Base-by-base conservation (phyloP, 2,113 vertebrate genomes). In the Halcyon senegalensis region DNA sequence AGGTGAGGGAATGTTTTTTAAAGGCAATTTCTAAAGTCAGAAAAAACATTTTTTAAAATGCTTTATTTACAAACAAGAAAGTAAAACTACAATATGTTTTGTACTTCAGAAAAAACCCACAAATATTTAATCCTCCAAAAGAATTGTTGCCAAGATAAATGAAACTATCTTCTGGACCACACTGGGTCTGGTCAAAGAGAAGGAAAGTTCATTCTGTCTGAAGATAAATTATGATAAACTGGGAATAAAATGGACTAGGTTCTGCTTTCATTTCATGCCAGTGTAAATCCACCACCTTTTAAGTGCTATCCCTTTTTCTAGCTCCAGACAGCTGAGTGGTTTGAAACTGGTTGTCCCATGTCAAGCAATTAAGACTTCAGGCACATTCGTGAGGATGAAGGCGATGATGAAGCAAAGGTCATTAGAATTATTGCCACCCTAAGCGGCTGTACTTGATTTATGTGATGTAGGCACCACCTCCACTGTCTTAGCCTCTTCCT, bases 341-440 rank as follows among this genome's bases (percentile, higher is more conserved):
- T 35, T 62, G 35, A 84, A 80, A 28, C 20, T 18, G 9, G 30
- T 68, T 90, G 90, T 74, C 23, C 59, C 28, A 13, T 9, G 23
- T 35, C 39, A 58, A 55, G 56, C 20, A 55, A n/a, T 37, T 55
- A 59, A 46, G 25, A 31, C 14, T 68, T 79, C 19, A 56, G n/a
- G n/a, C 50, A 39, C 21, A 2, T 15, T 56, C 0, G 0, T 50
- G 83, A 88, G 24, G 76, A 78, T 16, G 83, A 64, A 81, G 43
- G 77, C 0, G 0, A 18, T 0, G 8, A 75, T 10, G 63, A 89
- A 84, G 44, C 56, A 79, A 44, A 78, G 17, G 9, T 16, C 33
- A 73, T 37, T 27, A 14, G 76, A 76, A 43, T 1, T 14, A 28
- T 6, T 28, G 59, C 43, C 41, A 41, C 43, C 16, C 35, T 46